A percentile compares a stretch with the other conserved stretches of the same genome.
Conservation (phyloP, 2,797 vertebrate genomes). For the Huso huso region DNA sequence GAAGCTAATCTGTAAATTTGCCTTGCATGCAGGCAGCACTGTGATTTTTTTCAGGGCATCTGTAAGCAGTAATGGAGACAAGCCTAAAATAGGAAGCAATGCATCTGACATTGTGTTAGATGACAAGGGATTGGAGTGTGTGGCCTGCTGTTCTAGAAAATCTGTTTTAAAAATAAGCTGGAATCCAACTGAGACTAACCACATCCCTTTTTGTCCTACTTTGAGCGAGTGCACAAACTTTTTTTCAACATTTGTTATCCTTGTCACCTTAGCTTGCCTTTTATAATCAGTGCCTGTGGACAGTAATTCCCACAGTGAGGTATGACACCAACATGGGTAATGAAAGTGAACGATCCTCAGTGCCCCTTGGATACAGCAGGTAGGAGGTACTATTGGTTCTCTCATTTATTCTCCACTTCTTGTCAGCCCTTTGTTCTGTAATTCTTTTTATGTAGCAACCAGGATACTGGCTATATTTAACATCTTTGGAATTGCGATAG, state of each 20-base stretch:
- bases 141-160: conserved; percentile 55
- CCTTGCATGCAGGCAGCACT: conserved; percentile 27
- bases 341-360: conserved; percentile 24
- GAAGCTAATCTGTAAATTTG: conserved; percentile 19
- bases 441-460: conserved; percentile 25
- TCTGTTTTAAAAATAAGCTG: conserved; percentile 64
- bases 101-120: conserved; percentile 33
- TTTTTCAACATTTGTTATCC: conserved; percentile 38
- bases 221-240: conserved; percentile 37
- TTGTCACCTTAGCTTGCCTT: conserved; percentile 18
- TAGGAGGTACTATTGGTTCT: conserved; percentile 17
- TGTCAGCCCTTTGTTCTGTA: conserved; percentile 16
- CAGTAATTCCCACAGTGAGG: conserved; percentile 26
- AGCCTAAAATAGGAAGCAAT: conserved; percentile 31
- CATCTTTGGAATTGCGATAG: conserved; percentile 14
- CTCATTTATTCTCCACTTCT: conserved; percentile 24
- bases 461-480: conserved; percentile 21
- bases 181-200: conserved; percentile 64
- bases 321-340: conserved; percentile 22
- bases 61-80: conserved; percentile 27
- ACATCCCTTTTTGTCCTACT: conserved; percentile 68
- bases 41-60: conserved; percentile 33
- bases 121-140: conserved; percentile 38
- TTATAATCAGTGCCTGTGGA: conserved; percentile 34
- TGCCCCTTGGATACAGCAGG: conserved; percentile 22